Conservation (phyloP, 2,888 invertebrate species). For the Sycophila texana region DNA sequence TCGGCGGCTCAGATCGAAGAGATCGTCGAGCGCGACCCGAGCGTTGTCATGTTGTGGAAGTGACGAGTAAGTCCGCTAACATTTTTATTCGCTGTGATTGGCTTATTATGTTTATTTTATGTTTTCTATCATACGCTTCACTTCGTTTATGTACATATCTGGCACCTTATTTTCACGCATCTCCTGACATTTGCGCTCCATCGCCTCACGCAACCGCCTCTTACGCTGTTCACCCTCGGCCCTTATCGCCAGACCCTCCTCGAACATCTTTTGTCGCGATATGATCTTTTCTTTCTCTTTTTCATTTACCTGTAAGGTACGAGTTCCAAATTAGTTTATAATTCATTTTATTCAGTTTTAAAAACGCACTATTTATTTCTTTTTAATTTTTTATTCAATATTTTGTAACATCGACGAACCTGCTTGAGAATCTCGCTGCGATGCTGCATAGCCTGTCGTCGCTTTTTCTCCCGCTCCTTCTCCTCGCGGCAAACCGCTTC, state of each 20-base stretch:
- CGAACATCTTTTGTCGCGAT: conserved; percentile 80
- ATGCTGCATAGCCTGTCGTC: conserved; percentile 77
- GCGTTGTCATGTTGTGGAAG: conserved; percentile 88
- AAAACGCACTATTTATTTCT: background rate
- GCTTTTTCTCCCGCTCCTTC: conserved; percentile 74
- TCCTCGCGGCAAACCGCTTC: conserved; percentile 77
- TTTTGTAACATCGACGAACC: conserved; percentile 63
- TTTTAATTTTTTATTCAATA: too few relatives aligned
- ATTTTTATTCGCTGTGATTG: background rate
- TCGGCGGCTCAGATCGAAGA: conserved; percentile 87
- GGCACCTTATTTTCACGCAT: conserved; percentile 79
- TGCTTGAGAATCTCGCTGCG: conserved; percentile 82
- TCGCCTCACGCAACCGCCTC: conserved; percentile 76
- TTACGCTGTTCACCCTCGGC: conserved; percentile 80
- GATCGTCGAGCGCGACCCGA: conserved; percentile 89
- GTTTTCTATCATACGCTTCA: conserved; percentile 69
- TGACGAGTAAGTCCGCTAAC: conserved; percentile 67
- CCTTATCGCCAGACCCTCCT: conserved; percentile 82
- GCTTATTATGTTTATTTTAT: conserved; percentile 60
- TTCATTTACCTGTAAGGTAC: conserved; percentile 77
- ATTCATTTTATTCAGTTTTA: background rate
- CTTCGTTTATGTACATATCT: conserved; percentile 79
- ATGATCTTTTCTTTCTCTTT: conserved; percentile 82
- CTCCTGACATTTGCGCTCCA: conserved; percentile 78
- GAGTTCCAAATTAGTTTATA: background rate